Base-by-base conservation (phyloP, 2,888 invertebrate genomes). In the Volucella zonaria region DNA sequence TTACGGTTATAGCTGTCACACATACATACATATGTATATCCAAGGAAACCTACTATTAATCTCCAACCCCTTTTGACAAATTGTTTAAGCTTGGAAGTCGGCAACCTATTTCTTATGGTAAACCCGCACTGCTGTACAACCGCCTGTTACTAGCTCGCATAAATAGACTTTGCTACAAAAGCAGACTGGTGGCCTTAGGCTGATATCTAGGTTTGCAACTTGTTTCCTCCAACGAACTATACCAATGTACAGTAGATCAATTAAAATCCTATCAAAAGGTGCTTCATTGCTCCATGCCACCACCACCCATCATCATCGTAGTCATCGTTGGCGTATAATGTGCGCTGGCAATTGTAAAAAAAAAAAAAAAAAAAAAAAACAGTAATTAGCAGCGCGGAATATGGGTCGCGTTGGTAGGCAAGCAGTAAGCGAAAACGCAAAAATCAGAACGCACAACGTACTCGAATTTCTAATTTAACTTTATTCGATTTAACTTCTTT, bases 251-350 rank as follows among this genome's bases (percentile, higher is more conserved):
- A 81, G 76, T 77, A 52, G 85, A 81, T 85, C 76, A 81, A 81
- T 85, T 81, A 85, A 85, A 81, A 73, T 81, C 81, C 80, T 76
- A 81, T 77, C 85, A 77, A 77, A 68, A 62, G 45, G 61, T 71
- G 59, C 54, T 49, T 23, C 62, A 31, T 43, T 40, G 59, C 64
- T 66, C 56, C 15, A 12, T 12, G 31, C 11, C 10, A n/a, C 43
- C 8, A 18, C 11, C 31, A 18, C 11, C 12, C 11, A 12, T 14
- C 38, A 14, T 10, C 8, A n/a, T 40, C 59, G 42, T 15, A 18
- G 45, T 8, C 23, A 43, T 43, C 56, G 58, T n/a, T 51, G 38
- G 23, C 23, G 62, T 78, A 74, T 52, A 38, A 59, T 42, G 67
- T 85, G 76, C 76, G 76, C 77, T 77, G 75, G 68, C 66, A 68